Conservation (phyloP, 2,113 vertebrate species). For the Cynopterus brachyotis region DNA sequence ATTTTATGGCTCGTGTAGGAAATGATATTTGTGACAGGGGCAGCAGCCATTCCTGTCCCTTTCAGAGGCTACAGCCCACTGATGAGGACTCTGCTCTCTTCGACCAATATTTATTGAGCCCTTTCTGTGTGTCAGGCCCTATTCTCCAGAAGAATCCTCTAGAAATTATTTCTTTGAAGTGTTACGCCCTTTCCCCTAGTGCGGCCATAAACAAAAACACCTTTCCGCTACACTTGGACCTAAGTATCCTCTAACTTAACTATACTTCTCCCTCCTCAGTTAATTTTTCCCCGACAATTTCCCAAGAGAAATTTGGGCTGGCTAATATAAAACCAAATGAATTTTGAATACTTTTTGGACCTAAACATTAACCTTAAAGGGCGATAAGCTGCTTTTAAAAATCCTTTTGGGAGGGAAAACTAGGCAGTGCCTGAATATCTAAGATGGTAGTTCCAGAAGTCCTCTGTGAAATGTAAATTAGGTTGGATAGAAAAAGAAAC, state of each 20-base stretch:
- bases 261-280: not conserved
- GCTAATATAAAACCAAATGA: not conserved
- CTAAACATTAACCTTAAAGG: not conserved
- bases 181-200: not conserved
- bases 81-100: not conserved
- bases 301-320: not conserved
- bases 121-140: not conserved
- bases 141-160: not conserved
- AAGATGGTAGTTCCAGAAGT: not conserved
- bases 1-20: not conserved
- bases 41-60: not conserved
- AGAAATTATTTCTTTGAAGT: not conserved
- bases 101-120: not conserved
- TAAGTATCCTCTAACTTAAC: not conserved
- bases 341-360: not conserved
- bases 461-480: not conserved
- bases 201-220: not conserved
- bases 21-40: not conserved
- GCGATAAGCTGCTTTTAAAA: not conserved
- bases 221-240: not conserved
- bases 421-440: not conserved
- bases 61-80: not conserved
- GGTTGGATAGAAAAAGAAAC: not conserved
- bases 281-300: slow-evolving; percentile 7
- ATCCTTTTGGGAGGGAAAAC: not conserved